Evolutionary conservation across 30 jellyfish, hydroid and myxozoan species (phyloP), one percentile per base, ranked within the genome.

Genomic region (Morbakka virulenta): DNA sequence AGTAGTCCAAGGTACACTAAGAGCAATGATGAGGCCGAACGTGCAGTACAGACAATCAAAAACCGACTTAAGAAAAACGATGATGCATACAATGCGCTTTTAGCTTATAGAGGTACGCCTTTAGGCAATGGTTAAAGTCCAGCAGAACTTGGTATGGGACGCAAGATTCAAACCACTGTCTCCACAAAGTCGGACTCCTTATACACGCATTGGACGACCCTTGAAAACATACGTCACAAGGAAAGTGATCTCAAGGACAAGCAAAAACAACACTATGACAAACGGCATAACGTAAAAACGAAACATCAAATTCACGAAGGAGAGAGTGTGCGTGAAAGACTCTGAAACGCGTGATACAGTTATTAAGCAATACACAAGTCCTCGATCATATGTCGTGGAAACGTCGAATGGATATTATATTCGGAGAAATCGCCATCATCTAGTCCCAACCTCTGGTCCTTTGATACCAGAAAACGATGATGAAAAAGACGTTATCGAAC

Each of bases 81-180:
- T 3, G 89, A 79, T 25, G 74, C 74, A 17, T 74, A 47, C 25
- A 79, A 41, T 50, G 82, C 89, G 24, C 64, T 79, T 20, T 75
- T 79, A 14, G 83, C 89, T 13, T 79, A 79, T 47, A 64, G 89
- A 67, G 41, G 82, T 35, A 79, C 89, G 22, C 89, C 83, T 32
- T 35, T 76, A 69, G 41, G 52, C 41, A 32, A 70, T 62, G 78
- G 79, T 21, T 76, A 57, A 33, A 61, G 70, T 21, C 79, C 79
- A 21, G 30, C 87, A 33, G 64, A 62, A 33, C 27, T 76, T 33
- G 28, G 62, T 35, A 76, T 76, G 87, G 87, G 68, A 35, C 79
- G 79, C 17, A 70, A 20, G 50, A 61, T 76, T 24, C 34, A 79
- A 61, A n/a, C 70, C 20, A 61, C 79, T 21, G 71, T 76, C 41